These are phyloP conservation scores for Monodelphis domestica DNA, from an alignment of 2,797 vertebrate genomes.

Conservation along the genomic window DNA sequence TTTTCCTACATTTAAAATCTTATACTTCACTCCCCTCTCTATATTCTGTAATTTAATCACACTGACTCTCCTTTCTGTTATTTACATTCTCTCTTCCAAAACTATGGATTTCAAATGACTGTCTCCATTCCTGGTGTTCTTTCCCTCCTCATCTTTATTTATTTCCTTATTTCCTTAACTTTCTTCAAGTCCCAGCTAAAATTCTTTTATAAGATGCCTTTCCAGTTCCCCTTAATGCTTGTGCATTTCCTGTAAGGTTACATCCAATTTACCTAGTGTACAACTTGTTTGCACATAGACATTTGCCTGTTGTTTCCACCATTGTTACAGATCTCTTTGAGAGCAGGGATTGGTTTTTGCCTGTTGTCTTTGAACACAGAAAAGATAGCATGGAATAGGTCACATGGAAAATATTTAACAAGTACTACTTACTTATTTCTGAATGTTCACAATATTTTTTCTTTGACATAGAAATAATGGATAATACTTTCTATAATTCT, in stretches of 20 bases:
- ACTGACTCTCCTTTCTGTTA: neutral
- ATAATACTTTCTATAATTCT: neutral
- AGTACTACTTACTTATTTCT: neutral
- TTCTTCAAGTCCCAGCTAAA: neutral
- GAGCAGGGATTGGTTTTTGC: neutral
- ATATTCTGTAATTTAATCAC: neutral
- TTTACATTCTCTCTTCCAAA: neutral
- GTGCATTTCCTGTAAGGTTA: neutral
- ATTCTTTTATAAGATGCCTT: neutral
- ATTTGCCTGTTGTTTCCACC: neutral
- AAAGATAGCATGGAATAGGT: neutral
- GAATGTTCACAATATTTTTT: neutral
- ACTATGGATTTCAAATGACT: neutral
- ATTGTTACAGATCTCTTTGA: neutral
- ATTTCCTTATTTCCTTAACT: neutral
- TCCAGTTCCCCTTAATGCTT: neutral
- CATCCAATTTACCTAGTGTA: neutral
- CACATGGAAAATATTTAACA: neutral
- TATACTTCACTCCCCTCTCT: neutral
- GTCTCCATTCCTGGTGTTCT: neutral
- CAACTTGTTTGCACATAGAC: neutral
- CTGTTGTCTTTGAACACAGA: neutral
- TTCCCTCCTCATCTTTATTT: neutral
- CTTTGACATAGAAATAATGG: neutral
- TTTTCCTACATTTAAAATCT: neutral